Evolutionary conservation across 2,797 vertebrate genomes (phyloP).

Genomic region (Galaxias olidus): DNA sequence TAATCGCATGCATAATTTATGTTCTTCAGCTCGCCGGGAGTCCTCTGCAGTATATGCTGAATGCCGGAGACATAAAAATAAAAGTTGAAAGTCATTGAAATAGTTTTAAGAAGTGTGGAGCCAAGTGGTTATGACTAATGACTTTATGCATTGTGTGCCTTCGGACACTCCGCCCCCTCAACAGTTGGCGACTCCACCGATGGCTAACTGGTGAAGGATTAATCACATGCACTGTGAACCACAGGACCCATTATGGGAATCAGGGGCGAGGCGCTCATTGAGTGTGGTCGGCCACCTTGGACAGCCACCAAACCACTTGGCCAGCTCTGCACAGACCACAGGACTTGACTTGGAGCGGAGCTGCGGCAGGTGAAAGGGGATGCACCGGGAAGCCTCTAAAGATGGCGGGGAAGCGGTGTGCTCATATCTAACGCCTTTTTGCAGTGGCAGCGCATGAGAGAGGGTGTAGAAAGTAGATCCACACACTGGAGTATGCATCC

Average conservation of each 20-base stretch:
- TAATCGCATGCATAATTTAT: constrained; percentile 76
- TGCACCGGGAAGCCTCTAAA: no score
- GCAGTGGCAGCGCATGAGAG: no score
- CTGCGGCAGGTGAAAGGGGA: constrained; percentile 16
- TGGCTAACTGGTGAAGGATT: constrained; percentile 68
- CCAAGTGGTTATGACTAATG: constrained; percentile 41
- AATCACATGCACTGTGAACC: constrained; percentile 63
- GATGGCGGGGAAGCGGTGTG: no score
- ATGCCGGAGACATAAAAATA: constrained; percentile 72
- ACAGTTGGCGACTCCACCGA: constrained; percentile 56
- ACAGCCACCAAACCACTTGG: constrained; percentile 34
- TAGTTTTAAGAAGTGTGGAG: constrained; percentile 56
- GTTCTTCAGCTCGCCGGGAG: constrained; percentile 67
- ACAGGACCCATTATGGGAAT: constrained; percentile 57
- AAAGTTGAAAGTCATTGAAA: constrained; percentile 73
- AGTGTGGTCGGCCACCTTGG: constrained; percentile 36
- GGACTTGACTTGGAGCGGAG: not conserved
- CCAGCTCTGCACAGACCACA: constrained; percentile 6
- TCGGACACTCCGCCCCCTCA: constrained; percentile 32
- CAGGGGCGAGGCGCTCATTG: constrained; percentile 28
- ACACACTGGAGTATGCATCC: no score
- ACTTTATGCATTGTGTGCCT: constrained; percentile 37
- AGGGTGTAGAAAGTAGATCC: no score
- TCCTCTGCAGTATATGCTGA: constrained; percentile 70
- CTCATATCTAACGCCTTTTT: no score